Evolutionary conservation across 2,113 vertebrate species (phyloP).

Genomic region (Stomatorhinus ivindoensis): DNA sequence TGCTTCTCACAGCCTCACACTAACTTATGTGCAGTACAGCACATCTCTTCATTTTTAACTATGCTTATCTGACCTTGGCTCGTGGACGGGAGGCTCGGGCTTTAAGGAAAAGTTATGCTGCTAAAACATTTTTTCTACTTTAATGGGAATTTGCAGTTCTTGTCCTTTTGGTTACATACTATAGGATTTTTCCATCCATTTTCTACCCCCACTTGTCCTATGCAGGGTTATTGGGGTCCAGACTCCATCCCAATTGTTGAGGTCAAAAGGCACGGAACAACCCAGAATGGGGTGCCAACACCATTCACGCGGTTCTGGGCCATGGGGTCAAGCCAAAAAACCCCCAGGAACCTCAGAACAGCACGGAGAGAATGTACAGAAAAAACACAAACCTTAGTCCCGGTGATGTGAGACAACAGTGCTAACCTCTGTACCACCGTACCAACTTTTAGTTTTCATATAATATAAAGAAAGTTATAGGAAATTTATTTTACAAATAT

Average conservation of each 20-base stretch:
- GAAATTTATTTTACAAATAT: neutral
- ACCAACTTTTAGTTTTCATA: neutral
- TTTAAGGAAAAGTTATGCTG: neutral
- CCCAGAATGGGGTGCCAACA: neutral
- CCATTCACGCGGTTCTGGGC: neutral
- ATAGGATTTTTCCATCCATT: neutral
- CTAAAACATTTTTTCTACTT: neutral
- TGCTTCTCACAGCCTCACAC: neutral
- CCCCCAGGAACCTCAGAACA: neutral
- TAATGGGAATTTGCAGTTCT: neutral
- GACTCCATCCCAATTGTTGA: neutral
- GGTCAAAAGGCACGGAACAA: neutral
- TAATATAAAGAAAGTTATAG: neutral
- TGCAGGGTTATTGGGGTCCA: neutral
- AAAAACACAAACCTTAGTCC: neutral
- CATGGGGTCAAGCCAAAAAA: neutral
- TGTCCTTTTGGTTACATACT: neutral
- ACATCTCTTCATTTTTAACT: neutral
- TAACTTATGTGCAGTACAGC: neutral
- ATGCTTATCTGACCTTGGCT: neutral
- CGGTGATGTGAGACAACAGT: neutral
- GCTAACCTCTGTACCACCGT: neutral
- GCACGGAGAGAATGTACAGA: neutral
- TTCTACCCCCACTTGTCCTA: neutral
- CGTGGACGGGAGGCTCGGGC: neutral